Evolutionary conservation across 2,888 invertebrate genomes (phyloP).

Genomic region (Ptychoptera albimana): DNA sequence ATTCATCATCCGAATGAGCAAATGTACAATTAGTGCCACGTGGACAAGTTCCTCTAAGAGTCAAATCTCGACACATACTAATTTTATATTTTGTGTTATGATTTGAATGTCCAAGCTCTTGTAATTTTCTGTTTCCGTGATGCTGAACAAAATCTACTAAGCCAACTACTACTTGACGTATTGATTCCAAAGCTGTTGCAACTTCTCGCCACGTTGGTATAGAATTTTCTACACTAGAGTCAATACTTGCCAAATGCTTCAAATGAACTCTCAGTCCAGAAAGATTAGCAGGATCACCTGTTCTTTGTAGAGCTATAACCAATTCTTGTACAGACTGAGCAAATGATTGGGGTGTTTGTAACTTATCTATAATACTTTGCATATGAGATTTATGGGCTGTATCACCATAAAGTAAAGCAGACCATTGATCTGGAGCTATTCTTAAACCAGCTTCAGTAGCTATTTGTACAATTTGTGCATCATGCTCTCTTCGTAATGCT

Average conservation of each 20-base stretch:
- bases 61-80: conserved; percentile 75
- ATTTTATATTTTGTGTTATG: conserved; percentile 69
- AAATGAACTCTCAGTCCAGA: conserved; percentile 61
- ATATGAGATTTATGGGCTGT: conserved; percentile 92
- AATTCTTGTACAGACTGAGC: conserved; percentile 81
- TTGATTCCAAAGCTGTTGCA: conserved; percentile 48
- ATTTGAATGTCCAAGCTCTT: conserved; percentile 39
- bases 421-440: conserved; percentile 98
- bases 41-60: conserved; percentile 66
- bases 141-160: conserved; percentile 62
- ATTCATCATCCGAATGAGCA: conserved; percentile 81
- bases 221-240: conserved; percentile 60
- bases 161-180: conserved; percentile 54
- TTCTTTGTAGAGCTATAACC: conserved; percentile 77
- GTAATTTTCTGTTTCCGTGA: conserved; percentile 50
- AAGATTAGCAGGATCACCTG: conserved; percentile 68
- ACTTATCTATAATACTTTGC: conserved; percentile 81
- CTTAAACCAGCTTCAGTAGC: conserved; percentile 92
- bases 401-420: conserved; percentile 89
- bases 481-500: conserved; percentile 83
- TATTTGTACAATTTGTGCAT: conserved; percentile 96
- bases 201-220: conserved; percentile 47
- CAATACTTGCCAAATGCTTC: conserved; percentile 72
- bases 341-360: conserved; percentile 88
- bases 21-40: conserved; percentile 78